Evolutionary conservation across 1,140 invertebrate species (phyloP), one percentile per base, ranked within the genome.

Genomic region (Diabrotica undecimpunctata): DNA sequence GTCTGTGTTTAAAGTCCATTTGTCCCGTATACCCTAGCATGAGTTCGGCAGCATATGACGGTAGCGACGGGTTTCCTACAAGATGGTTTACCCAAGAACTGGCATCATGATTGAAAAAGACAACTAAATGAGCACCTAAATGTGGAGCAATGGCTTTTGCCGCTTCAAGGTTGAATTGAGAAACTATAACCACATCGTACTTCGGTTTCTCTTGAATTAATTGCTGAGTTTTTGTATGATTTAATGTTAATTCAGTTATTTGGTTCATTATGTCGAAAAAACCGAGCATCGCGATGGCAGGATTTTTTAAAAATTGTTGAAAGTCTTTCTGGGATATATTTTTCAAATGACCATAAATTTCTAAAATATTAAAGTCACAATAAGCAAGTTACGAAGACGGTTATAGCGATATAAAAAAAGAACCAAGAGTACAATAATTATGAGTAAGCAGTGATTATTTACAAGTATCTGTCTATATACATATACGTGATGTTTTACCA

Each of bases 91-190:
- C 67, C 72, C 70, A 76, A 52, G 60, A 59, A 51, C 66, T 71
- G 3, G 71, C 58, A 7, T 72, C 70, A 10, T 72, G 50, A 1
- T 78, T 72, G 62, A 80, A 81, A 7, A 85, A 68, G 0, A 81
- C 79, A 5, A 92, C 83, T 0, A 86, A 81, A 0, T 88, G 88
- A 5, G 83, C 84, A 54, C 84, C 78, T 14, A 89, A 82, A 70
- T 86, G 83, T 62, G 86, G 78, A 37, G 84, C 82, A 13, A 90
- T 76, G 7, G 82, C 85, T 62, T 88, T 77, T 67, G 85, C 83
- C 70, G 88, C 90, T 64, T 90, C 87, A 57, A 83, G 84, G 54
- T 88, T 87, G 70, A 90, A 90, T 62, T 83, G 81, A 73, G 90
- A 88, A 4, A 85, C 79, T 0, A 91, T 74, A 8, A 89, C 81